Evolutionary conservation across 2,113 vertebrate species (phyloP), one percentile per base, ranked within the genome.

Genomic region (Dascyllus trimaculatus): DNA sequence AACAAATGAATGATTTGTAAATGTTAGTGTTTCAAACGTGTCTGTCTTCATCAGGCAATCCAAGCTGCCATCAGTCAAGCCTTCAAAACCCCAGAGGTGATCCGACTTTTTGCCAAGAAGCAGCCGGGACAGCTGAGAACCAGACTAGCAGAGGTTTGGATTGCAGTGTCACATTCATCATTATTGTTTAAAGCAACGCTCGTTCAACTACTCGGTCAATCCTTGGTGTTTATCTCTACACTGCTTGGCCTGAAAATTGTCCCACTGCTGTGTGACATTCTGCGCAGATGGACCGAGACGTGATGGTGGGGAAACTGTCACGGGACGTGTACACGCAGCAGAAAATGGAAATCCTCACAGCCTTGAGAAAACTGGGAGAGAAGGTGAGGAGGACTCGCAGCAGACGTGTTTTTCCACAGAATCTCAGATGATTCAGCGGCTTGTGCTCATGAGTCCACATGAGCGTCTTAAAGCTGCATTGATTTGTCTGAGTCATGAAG

Each of bases 11-110:
- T 45, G n/a, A 53, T 32, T 35, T 40, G 11, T 68, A 26, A 40
- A 18, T 57, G 1, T 38, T 35, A 53, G 13, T 3, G 2, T 49
- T 49, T 19, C 17, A 56, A 3, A 35, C 66, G 84, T 58, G 51
- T 69, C 52, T 89, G 11, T 89, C 11, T 51, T 81, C 32, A 81
- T 60, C 84, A 99, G 98, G 98, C 98, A 22, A 99, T 97, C 83
- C 98, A 99, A 86, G 98, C 98, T 74, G 98, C 98, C 64, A 99
- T 99, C 91, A 99, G 98, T 89, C 98, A 99, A 89, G 98, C 98
- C 0, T 99, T 99, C 92, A 99, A 98, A 94, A 99, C 98, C 14
- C 98, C 98, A 0, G 98, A 99, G 87, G 98, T 99, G 69, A 99
- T 99, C 87, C 94, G 98, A 69, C 94, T 99, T 78, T 99, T 99